Evolutionary conservation across 2,888 invertebrate genomes (phyloP).

Genomic region (Drosophila paracracens): DNA sequence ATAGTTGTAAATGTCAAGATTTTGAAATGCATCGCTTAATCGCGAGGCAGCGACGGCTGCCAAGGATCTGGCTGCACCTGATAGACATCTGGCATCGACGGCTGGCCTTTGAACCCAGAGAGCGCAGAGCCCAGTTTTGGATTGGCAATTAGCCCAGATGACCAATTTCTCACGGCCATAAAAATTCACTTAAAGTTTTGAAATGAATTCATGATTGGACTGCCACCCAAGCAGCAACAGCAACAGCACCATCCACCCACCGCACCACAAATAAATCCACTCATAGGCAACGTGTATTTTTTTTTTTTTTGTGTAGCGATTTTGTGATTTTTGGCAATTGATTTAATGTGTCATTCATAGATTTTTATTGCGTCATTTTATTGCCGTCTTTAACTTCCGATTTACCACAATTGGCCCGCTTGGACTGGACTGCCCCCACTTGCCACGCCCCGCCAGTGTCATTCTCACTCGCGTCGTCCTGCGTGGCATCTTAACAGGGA

Average conservation of each 20-base stretch:
- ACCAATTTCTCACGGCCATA: constrained; percentile 72
- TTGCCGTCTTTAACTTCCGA: constrained; percentile 85
- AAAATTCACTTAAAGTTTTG: constrained; percentile 70
- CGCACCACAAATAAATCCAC: constrained; percentile 53
- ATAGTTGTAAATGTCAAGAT: constrained; percentile 77
- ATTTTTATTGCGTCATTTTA: constrained; percentile 85
- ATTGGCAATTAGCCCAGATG: constrained; percentile 63
- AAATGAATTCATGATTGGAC: constrained; percentile 64
- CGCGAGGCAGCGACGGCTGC: constrained; percentile 33
- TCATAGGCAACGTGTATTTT: constrained; percentile 51
- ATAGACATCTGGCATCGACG: constrained; percentile 34
- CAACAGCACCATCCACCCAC: not conserved
- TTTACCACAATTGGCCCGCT: constrained; percentile 85
- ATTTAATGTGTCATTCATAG: constrained; percentile 86
- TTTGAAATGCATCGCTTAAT: constrained; percentile 74
- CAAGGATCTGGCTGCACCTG: constrained; percentile 47
- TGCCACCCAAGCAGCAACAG: constrained; percentile 46
- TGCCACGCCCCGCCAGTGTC: constrained; percentile 44
- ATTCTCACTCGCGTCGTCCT: constrained; percentile 44
- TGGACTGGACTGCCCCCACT: constrained; percentile 63
- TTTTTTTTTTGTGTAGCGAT: constrained; percentile 64
- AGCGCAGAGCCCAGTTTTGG: constrained; percentile 11
- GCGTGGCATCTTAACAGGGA: constrained; percentile 81
- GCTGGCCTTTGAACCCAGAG: constrained; percentile 41
- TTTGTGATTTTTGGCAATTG: constrained; percentile 85